Evolutionary conservation across 2,113 vertebrate species (phyloP).

Genomic region (Nibea coibor): DNA sequence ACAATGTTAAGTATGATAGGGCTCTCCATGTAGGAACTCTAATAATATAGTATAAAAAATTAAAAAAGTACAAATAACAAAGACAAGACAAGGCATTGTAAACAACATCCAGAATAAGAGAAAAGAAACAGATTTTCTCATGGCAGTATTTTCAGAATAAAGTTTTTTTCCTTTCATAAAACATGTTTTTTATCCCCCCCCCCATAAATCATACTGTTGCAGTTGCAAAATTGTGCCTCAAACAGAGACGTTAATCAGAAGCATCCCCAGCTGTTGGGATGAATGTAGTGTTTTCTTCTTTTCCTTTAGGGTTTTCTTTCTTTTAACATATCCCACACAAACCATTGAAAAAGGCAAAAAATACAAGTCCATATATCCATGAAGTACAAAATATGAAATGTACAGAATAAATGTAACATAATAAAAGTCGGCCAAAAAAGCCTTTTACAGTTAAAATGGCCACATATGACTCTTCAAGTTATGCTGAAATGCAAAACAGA

Average conservation of each 20-base stretch:
- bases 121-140: constrained; percentile 57
- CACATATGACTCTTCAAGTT: constrained; percentile 64
- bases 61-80: constrained; percentile 85
- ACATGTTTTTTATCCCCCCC: constrained; percentile 22
- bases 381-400: constrained; percentile 76
- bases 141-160: constrained; percentile 71
- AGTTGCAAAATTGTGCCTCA: constrained; percentile 70
- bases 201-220: constrained; percentile 58
- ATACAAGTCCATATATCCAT: constrained; percentile 68
- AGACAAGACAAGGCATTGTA: constrained; percentile 77
- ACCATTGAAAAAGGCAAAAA: constrained; percentile 59
- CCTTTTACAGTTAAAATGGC: constrained; percentile 66
- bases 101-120: constrained; percentile 79
- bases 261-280: constrained; percentile 65
- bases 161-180: constrained; percentile 54
- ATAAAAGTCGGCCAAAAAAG: constrained; percentile 71
- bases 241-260: constrained; percentile 64
- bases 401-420: constrained; percentile 72
- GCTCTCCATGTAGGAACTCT: constrained; percentile 78
- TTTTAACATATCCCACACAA: constrained; percentile 53
- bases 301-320: constrained; percentile 45
- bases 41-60: constrained; percentile 86
- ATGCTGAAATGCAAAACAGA: constrained; percentile 70
- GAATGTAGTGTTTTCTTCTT: constrained; percentile 68
- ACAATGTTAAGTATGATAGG: constrained; percentile 78